Conservation (phyloP, 2,797 vertebrate genomes). For the Gadopsis bispinosus region DNA sequence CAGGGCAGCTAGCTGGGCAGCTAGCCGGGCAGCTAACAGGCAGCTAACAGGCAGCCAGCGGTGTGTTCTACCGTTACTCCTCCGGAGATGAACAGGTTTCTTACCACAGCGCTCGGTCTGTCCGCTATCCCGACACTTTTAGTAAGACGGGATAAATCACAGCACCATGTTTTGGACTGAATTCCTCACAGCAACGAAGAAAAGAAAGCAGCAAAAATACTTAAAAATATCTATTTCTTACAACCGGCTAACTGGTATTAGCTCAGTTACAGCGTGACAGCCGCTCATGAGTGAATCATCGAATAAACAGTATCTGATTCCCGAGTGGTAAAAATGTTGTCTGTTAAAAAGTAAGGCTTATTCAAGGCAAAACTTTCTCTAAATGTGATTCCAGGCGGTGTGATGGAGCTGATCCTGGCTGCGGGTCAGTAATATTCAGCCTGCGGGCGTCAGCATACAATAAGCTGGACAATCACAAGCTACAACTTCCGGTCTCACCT, state of each 20-base stretch:
- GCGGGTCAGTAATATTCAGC: conserved; percentile 50
- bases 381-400: not conserved
- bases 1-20: not conserved
- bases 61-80: conserved; percentile 44
- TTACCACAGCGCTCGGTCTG: conserved; percentile 72
- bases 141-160: conserved; percentile 26
- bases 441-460: conserved; percentile 39
- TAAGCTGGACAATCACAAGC: not conserved
- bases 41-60: conserved; percentile 34
- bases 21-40: conserved; percentile 5
- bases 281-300: conserved; percentile 43
- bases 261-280: conserved; percentile 24
- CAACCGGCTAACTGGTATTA: conserved; percentile 24
- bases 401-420: conserved; percentile 22
- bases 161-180: conserved; percentile 30
- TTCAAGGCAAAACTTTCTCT: conserved; percentile 30
- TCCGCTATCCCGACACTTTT: conserved; percentile 31
- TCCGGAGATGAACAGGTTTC: conserved; percentile 69
- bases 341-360: conserved; percentile 29
- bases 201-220: conserved; percentile 1
- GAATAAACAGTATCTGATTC: conserved; percentile 5
- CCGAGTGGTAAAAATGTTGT: conserved; percentile 1
- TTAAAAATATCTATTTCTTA: conserved; percentile 7
- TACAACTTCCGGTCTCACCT: conserved; percentile 3
- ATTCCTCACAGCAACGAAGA: not conserved